These are phyloP conservation scores for Cantharis nigra DNA, from an alignment of 2,888 invertebrate genomes.

Conservation along the genomic window DNA sequence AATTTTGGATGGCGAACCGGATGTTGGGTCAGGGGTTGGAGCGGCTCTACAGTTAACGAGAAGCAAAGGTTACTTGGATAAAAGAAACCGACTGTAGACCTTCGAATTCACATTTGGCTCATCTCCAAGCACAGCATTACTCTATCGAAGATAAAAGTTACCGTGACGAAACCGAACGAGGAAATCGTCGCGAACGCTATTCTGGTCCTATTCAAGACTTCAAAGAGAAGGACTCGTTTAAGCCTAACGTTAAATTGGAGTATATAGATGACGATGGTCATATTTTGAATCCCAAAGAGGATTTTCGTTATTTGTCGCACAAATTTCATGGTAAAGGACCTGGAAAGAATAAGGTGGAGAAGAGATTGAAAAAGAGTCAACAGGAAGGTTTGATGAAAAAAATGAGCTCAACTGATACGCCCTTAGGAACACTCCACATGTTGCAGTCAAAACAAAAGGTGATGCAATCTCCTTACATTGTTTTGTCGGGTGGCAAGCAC, in stretches of 20 bases:
- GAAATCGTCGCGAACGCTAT: constrained; percentile 69
- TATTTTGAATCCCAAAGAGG: constrained; percentile 91
- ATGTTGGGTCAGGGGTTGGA: constrained; percentile 88
- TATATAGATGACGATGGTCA: constrained; percentile 97
- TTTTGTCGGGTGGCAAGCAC: constrained; percentile 87
- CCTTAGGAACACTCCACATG: constrained; percentile 91
- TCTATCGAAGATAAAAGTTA: constrained; percentile 79
- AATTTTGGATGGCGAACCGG: constrained; percentile 90
- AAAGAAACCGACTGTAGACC: constrained; percentile 75
- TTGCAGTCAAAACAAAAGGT: constrained; percentile 94
- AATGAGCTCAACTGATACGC: constrained; percentile 98
- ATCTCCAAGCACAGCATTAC: constrained; percentile 79
- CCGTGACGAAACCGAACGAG: constrained; percentile 69
- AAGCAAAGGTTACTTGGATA: constrained; percentile 92
- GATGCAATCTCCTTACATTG: constrained; percentile 89
- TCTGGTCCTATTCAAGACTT: constrained; percentile 89
- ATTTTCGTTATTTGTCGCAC: constrained; percentile 94
- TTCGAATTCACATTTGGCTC: constrained; percentile 72
- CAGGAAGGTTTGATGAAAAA: constrained; percentile 96
- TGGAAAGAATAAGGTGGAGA: constrained; percentile 98
- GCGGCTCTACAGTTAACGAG: constrained; percentile 88
- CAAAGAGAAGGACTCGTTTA: constrained; percentile 87
- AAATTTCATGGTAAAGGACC: constrained; percentile 99
- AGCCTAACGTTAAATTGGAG: constrained; percentile 92
- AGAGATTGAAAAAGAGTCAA: constrained; percentile 90